A percentile compares a stretch with the other conserved stretches of the same genome.
phyloP scores from a whole-genome alignment of 1,140 invertebrate species.

The Procambarus virginalis region DNA sequence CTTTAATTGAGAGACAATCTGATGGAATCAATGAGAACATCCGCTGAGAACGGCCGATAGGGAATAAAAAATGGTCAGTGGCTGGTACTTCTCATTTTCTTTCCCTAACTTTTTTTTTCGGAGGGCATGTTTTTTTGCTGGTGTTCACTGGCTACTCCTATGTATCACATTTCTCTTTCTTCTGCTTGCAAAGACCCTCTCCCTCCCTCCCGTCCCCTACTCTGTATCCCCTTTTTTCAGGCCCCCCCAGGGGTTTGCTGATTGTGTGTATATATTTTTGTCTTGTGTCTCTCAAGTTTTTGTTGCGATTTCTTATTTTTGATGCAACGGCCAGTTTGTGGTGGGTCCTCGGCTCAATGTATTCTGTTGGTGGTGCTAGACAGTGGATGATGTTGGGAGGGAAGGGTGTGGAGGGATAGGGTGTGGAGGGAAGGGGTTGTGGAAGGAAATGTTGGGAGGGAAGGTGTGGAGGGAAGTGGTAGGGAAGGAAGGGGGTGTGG shows the following conservation, averaged over 20 bases:
- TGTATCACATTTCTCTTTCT: conserved; percentile 53
- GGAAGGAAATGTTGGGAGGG: neutral
- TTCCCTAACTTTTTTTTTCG: conserved; percentile 21
- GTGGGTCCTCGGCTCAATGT: neutral
- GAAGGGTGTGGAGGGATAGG: neutral
- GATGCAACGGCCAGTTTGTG: conserved; percentile 40
- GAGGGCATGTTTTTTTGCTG: neutral
- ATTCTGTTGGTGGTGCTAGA: conserved; percentile 16
- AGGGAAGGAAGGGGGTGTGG: neutral
- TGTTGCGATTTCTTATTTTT: conserved; percentile 31
- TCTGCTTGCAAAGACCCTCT: conserved; percentile 39
- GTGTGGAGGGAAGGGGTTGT: neutral
- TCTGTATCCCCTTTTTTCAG: no score
- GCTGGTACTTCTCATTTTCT: conserved; percentile 3
- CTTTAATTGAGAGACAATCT: no score
- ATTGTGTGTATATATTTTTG: neutral
- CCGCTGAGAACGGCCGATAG: no score
- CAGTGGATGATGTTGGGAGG: neutral
- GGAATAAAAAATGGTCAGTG: neutral
- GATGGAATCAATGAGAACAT: no score
- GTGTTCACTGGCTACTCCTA: conserved; percentile 18
- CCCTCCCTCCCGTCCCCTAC: no score
- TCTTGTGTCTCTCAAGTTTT: conserved; percentile 7
- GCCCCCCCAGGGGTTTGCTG: no score
- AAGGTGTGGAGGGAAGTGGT: neutral